Base-by-base conservation (phyloP, 2,888 invertebrate species). In the Tachina lurida region DNA sequence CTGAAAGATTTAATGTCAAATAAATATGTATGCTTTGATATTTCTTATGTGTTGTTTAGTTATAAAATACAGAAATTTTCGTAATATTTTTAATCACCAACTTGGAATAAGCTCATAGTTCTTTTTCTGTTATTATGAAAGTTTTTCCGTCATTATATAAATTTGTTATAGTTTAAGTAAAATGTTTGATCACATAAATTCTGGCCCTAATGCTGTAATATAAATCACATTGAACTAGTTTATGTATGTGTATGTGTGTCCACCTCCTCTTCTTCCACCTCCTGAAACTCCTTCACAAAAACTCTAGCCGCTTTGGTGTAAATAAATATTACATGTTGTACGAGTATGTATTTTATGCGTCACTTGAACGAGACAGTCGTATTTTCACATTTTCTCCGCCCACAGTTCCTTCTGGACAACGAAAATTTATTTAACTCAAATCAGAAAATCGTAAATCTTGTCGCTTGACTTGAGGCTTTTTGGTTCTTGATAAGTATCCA, bases 381-480 rank as follows among this genome's bases (percentile, higher is more conserved):
- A 87, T 87, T 82, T 88, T 87, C 87, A 87, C 80, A 81, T 88
- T 87, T 87, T 84, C 81, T 78, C 88, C 90, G 91, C 90, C 91
- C 89, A 91, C 91, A 87, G 86, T 88, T 87, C 88, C 89, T 90
- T 89, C 88, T 88, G 89, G 86, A 88, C 87, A 87, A 81, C 70
- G 62, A 70, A 84, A 89, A 91, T 91, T 91, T 91, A 91, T 91
- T 90, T 88, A 84, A 87, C 88, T 88, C 88, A 88, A 88, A 90
- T 89, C 89, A 88, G 84, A 87, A 87, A 88, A 88, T 89, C 88
- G 87, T 91, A 91, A 90, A 91, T 91, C 90, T 90, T 86, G 86
- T 88, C 88, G 89, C 84, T 88, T 88, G 89, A 88, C 91, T 88
- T 79, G 83, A 87, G 87, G 84, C 87, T 70, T 75, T 87, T 58